Evolutionary conservation across 2,888 invertebrate genomes (phyloP), one percentile per base, ranked within the genome.

Genomic region (Luperina nickerlii): DNA sequence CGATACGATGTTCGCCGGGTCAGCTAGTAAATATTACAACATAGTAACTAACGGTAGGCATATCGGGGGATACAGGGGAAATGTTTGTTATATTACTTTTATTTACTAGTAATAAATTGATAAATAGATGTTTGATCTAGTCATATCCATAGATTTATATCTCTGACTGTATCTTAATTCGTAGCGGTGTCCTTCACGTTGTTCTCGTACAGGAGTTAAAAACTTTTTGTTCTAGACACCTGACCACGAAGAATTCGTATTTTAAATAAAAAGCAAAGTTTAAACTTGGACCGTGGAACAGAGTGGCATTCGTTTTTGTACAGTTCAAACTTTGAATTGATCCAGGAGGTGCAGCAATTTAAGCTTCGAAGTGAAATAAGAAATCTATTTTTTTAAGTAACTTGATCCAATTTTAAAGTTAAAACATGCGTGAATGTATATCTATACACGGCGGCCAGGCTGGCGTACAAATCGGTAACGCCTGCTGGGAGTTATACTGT

Each of bases 401-500:
- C 82, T 85, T 86, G 77, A 74, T 85, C 73, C 78, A 84, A 87
- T 90, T 89, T 90, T 90, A 81, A 86, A 90, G 89, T 89, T 90
- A 90, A 86, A 92, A 89, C 90, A 96, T 96, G 96, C 96, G 96
- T 92, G 96, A 96, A 92, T 96, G 96, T 87, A 96, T 96, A 93
- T 96, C 96, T 75, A 96, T 96, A 91, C 96, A 97, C 92, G 91
- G 94, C 87, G 96, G 96, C 2, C 96, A 96, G 87, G 96, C 96
- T 15, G 98, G 98, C 91, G 98, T 98, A 90, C 98, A 98, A 96
- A 98, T 98, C 89, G 98, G 98, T 90, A 98, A 98, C 92, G 98
- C 98, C 92, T 98, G 98, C 93, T 98, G 98, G 98, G 98, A 98
- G 94, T 95, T 98, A 83, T 98, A 98, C 94, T 98, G 98, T 92